phyloP scores from a whole-genome alignment of 2,797 vertebrate species.

The Natrix natrix region DNA sequence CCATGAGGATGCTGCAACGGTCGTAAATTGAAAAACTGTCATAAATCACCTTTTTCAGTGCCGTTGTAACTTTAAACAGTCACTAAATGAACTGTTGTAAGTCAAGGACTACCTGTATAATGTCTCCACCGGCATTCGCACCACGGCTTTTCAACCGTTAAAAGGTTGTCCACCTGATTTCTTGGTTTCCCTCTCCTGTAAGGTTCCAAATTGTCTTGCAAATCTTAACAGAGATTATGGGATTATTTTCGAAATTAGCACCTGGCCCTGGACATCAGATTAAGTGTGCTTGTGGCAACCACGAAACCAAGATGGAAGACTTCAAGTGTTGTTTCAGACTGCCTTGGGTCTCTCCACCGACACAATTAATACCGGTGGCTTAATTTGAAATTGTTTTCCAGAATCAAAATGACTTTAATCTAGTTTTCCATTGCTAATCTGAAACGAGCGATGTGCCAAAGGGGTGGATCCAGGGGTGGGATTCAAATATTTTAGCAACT shows the following conservation, averaged over 20 bases:
- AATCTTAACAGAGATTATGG: not conserved
- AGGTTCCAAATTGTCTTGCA: not conserved
- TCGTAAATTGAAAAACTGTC: too few species aligned
- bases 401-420: not conserved
- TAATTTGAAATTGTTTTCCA: not conserved
- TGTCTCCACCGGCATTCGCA: not conserved
- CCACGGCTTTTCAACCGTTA: not conserved
- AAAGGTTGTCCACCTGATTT: too few species aligned
- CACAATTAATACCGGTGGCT: not conserved
- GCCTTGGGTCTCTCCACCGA: not conserved
- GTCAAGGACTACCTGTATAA: not conserved
- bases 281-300: not conserved
- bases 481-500: too few species aligned
- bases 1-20: too few species aligned
- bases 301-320: not conserved
- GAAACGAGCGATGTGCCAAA: not conserved
- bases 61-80: too few species aligned
- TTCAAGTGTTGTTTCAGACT: not conserved
- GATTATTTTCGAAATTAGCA: not conserved
- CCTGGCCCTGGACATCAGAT: not conserved
- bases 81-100: too few species aligned
- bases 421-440: too few species aligned
- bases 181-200: not conserved
- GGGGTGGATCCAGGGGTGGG: too few species aligned
- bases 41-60: too few species aligned